Conservation (phyloP, 2,113 vertebrate species). For the Alligator sinensis region DNA sequence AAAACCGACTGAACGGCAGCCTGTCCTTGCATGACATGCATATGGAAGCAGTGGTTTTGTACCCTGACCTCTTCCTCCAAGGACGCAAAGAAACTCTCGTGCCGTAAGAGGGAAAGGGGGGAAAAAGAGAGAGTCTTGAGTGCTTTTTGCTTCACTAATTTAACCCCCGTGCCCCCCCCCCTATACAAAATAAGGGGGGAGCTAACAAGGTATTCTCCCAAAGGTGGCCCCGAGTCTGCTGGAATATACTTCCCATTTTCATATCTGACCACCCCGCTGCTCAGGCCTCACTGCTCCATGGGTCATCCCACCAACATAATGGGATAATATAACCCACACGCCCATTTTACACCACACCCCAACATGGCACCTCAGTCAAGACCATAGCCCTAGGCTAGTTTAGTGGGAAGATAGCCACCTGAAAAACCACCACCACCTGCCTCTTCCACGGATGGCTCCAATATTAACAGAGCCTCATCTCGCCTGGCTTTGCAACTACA, state of each 20-base stretch:
- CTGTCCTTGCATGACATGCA: background rate
- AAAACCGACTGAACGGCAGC: background rate
- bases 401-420: background rate
- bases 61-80: background rate
- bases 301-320: background rate
- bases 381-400: background rate
- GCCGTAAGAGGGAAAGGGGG: too few species aligned
- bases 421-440: background rate
- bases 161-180: too few species aligned
- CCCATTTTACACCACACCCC: background rate
- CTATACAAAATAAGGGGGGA: too few species aligned
- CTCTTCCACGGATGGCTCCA: accelerated
- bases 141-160: too few species aligned
- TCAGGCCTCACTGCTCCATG: too few species aligned
- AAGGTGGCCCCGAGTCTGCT: accelerated
- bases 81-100: background rate
- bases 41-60: accelerated
- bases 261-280: background rate
- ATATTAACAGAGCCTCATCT: background rate
- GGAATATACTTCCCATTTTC: background rate
- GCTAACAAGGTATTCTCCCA: background rate
- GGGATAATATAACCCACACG: too few species aligned
- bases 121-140: too few species aligned
- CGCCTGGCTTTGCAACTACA: too few species aligned
- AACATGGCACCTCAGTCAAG: background rate